These are phyloP conservation scores for Bicyclus anynana DNA, from an alignment of 1,140 invertebrate species.

Conservation along the genomic window DNA sequence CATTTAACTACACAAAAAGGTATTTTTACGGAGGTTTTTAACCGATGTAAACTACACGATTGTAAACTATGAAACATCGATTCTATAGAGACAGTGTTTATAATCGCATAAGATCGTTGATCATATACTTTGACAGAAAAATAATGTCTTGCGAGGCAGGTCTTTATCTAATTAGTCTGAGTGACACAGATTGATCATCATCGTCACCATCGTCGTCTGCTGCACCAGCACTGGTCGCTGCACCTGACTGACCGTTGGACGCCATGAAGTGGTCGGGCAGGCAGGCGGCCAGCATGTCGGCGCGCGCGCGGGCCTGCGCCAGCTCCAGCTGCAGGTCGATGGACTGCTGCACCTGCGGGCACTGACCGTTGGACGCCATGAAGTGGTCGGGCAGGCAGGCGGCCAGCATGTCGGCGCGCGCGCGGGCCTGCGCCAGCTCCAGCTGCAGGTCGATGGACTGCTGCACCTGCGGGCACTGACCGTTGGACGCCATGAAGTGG, in stretches of 20 bases:
- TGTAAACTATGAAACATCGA: too few relatives aligned
- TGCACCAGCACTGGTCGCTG: slow-evolving; percentile 87
- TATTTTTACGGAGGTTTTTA: too few relatives aligned
- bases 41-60: too few relatives aligned
- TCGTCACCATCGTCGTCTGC: slow-evolving; percentile 74
- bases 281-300: slow-evolving; percentile 92
- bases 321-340: slow-evolving; percentile 93
- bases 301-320: slow-evolving; percentile 89
- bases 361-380: slow-evolving; percentile 88
- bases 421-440: slow-evolving; percentile 92
- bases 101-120: too few relatives aligned
- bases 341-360: background rate
- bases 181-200: too few relatives aligned
- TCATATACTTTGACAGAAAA: too few relatives aligned
- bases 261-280: slow-evolving; percentile 96
- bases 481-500: slow-evolving; percentile 92
- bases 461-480: slow-evolving; percentile 70
- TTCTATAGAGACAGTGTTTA: too few relatives aligned
- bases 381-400: slow-evolving; percentile 97
- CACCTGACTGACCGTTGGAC: slow-evolving; percentile 82
- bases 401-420: slow-evolving; percentile 91
- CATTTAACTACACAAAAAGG: too few relatives aligned
- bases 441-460: slow-evolving; percentile 88
- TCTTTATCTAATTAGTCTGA: too few relatives aligned
- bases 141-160: too few relatives aligned